phyloP scores from a whole-genome alignment of 2,888 invertebrate genomes.

The Marronus borbonicus region DNA sequence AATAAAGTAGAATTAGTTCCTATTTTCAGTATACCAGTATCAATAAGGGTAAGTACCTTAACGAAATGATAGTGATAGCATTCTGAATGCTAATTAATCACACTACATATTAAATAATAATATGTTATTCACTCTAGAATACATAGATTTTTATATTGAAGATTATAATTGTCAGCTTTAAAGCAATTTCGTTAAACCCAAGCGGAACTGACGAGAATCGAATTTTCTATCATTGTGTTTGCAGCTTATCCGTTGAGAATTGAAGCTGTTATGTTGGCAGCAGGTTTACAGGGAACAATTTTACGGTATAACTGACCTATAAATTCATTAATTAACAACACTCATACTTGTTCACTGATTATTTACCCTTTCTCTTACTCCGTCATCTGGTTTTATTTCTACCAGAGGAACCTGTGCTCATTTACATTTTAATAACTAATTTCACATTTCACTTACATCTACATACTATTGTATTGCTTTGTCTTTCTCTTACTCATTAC shows the following conservation, averaged over 20 bases:
- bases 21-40: too few species aligned
- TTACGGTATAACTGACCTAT: conserved; percentile 50
- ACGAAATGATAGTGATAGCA: too few species aligned
- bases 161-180: too few species aligned
- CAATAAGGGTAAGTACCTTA: too few species aligned
- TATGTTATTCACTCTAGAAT: too few species aligned
- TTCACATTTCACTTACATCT: conserved; percentile 60
- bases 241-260: not conserved
- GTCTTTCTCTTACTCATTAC: conserved; percentile 61
- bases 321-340: conserved; percentile 68
- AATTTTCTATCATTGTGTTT: not conserved
- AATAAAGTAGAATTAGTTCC: too few species aligned
- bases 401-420: conserved; percentile 69
- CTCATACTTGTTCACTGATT: conserved; percentile 66
- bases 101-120: too few species aligned
- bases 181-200: too few species aligned
- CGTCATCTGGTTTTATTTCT: conserved; percentile 68
- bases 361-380: conserved; percentile 61
- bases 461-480: conserved; percentile 52
- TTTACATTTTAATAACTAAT: conserved; percentile 71
- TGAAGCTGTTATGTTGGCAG: conserved; percentile 2
- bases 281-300: conserved; percentile 44
- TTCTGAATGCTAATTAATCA: too few species aligned
- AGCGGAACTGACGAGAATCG: not conserved
- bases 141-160: too few species aligned